These are phyloP conservation scores for Todiramphus chloris DNA, from an alignment of 2,113 vertebrate species.

Conservation along the genomic window DNA sequence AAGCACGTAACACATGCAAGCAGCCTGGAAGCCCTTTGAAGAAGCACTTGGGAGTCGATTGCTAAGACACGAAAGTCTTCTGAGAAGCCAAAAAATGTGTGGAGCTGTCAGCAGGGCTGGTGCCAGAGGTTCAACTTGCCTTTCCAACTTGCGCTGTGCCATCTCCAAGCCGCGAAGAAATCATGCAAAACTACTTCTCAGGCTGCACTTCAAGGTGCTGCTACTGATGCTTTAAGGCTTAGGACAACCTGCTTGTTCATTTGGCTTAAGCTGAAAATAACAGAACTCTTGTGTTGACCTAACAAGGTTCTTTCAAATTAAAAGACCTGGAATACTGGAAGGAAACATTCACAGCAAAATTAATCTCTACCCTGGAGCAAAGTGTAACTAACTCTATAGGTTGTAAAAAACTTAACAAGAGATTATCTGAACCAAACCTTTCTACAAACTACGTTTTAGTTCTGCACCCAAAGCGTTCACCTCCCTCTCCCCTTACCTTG, in stretches of 20 bases:
- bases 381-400: rapidly evolving
- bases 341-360: background rate
- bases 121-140: rapidly evolving
- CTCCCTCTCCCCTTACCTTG: constrained; percentile 33
- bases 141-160: background rate
- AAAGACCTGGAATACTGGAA: background rate
- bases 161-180: background rate
- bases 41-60: background rate
- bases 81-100: background rate
- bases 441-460: background rate
- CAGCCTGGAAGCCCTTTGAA: background rate
- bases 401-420: background rate
- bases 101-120: background rate
- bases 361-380: background rate
- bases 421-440: background rate
- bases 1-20: rapidly evolving
- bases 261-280: background rate
- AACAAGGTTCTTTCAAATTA: background rate
- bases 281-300: background rate
- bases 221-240: background rate
- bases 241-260: background rate
- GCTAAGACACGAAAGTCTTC: background rate
- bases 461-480: rapidly evolving
- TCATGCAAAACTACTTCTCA: background rate
- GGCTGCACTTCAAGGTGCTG: background rate